These are phyloP conservation scores for Chiroxiphia lanceolata DNA, from an alignment of 2,797 vertebrate species.

Conservation along the genomic window DNA sequence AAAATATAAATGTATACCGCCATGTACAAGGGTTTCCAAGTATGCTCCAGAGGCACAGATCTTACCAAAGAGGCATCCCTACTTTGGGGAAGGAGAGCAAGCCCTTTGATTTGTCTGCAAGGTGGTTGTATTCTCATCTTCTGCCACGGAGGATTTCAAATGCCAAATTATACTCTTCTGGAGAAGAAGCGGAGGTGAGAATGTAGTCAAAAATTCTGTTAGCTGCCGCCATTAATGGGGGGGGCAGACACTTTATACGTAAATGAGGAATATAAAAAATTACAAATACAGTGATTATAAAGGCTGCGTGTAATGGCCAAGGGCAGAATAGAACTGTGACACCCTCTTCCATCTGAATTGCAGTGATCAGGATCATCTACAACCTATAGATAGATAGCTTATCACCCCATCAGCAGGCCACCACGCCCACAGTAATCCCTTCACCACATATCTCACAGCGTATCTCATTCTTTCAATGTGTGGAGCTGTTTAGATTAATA, in stretches of 20 bases:
- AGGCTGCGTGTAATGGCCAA: background rate
- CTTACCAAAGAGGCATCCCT: background rate
- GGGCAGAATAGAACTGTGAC: background rate
- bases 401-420: background rate
- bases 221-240: background rate
- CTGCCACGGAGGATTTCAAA: background rate
- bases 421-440: background rate
- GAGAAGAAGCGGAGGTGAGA: background rate
- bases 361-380: background rate
- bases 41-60: background rate
- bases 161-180: background rate
- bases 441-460: background rate
- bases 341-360: background rate
- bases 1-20: background rate
- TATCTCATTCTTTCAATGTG: background rate
- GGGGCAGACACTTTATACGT: background rate
- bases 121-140: background rate
- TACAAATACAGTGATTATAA: background rate
- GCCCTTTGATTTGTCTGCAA: background rate
- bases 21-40: background rate
- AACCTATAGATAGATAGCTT: background rate
- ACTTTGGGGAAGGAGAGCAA: background rate
- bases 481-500: background rate
- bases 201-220: background rate
- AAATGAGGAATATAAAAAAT: background rate